Evolutionary conservation across 2,113 vertebrate genomes (phyloP), one percentile per base, ranked within the genome.

Genomic region (Ammodytes marinus): DNA sequence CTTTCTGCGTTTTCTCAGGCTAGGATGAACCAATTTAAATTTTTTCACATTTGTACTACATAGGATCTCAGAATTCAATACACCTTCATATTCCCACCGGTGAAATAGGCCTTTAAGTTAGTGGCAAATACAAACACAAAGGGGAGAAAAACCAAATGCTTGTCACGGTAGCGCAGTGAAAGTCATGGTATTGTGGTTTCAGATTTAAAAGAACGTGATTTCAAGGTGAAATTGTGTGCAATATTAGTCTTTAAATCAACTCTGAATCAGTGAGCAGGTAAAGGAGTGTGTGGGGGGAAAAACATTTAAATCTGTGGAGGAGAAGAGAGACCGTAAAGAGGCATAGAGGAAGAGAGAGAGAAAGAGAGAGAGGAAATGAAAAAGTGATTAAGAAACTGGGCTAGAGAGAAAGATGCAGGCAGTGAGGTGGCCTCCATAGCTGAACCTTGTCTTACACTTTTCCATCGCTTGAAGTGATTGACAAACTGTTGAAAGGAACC

Each of bases 51-150:
- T 27, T 27, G 27, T 27, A 27, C 27, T 27, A 27, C 27, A 27
- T 27, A 27, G 27, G 27, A 27, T 27, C 27, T 27, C 27, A 27
- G 27, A 27, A 27, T 27, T 27, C 27, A 27, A 27, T 27, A 27
- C 27, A 27, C 27, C 27, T 27, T 27, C 27, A 27, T 27, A 27
- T 27, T 27, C 27, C 27, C 27, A 27, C 27, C 27, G 27, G 27
- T 27, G 27, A 27, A 27, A 27, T 27, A 27, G 27, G 27, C 27
- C 54, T 83, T 74, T 59, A 70, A 27, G 65, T 12, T 52, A 43
- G 68, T 65, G 82, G 69, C 73, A 68, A 81, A 82, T 14, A 53
- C 81, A 85, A 88, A 84, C 70, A 82, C 65, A 58, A 27, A 74
- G 65, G 43, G 9, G 47, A 64, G 12, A 45, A 72, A 61, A 75